These are phyloP conservation scores for Hirtodrosophila duncani DNA, from an alignment of 2,888 invertebrate genomes.

Conservation along the genomic window DNA sequence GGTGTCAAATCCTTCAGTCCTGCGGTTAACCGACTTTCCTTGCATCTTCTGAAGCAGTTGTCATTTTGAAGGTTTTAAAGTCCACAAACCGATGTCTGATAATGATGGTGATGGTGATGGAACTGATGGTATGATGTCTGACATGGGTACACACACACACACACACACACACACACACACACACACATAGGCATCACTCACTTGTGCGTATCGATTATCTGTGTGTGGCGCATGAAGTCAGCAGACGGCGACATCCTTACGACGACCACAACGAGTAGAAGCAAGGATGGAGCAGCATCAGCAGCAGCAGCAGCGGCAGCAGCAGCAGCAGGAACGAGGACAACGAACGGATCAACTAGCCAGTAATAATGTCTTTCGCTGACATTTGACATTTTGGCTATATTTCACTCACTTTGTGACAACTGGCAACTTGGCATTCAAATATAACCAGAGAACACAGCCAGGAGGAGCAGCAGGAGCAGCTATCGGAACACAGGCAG, in stretches of 20 bases:
- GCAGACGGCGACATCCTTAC: conserved; percentile 59
- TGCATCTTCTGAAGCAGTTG: too few species aligned
- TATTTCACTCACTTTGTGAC: conserved; percentile 73
- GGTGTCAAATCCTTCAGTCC: too few species aligned
- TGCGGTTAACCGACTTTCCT: too few species aligned
- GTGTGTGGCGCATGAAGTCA: conserved; percentile 21
- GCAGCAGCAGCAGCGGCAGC: background rate
- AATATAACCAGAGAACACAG: conserved; percentile 46
- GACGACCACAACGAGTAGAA: conserved; percentile 31
- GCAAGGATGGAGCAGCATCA: conserved; percentile 1
- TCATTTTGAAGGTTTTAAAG: too few species aligned
- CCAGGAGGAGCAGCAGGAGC: conserved; percentile 14
- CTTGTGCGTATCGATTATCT: conserved; percentile 62
- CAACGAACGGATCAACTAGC: conserved; percentile 56
- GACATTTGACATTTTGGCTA: conserved; percentile 74
- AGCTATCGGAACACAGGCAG: background rate
- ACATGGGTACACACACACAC: too few species aligned
- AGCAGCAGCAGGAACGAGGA: conserved; percentile 1
- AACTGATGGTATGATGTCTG: too few species aligned
- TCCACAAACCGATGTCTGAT: too few species aligned
- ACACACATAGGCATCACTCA: too few species aligned
- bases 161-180: too few species aligned
- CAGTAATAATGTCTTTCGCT: conserved; percentile 71
- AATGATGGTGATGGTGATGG: too few species aligned
- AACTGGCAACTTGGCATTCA: conserved; percentile 70